phyloP scores from a whole-genome alignment of 2,888 invertebrate species.

The Phorcus lineatus region DNA sequence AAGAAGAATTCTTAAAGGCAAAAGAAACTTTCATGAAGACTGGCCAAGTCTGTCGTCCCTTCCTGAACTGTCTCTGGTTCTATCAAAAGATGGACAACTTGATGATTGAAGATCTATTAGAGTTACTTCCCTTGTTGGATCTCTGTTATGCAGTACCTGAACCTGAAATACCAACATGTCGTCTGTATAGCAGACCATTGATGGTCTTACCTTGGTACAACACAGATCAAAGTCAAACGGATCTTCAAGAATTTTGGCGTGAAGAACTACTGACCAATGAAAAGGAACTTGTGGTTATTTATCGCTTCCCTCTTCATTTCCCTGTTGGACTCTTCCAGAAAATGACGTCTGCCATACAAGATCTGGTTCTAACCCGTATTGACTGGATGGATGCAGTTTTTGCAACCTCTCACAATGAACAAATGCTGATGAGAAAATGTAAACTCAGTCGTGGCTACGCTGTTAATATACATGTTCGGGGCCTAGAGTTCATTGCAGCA shows the following conservation, averaged over 20 bases:
- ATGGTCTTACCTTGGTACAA: constrained; percentile 71
- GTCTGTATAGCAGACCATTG: constrained; percentile 56
- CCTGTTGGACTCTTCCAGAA: constrained; percentile 65
- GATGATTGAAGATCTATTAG: constrained; percentile 58
- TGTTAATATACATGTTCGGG: constrained; percentile 36
- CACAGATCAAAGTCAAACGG: constrained; percentile 39
- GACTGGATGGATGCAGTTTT: constrained; percentile 69
- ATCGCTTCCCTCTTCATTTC: constrained; percentile 54
- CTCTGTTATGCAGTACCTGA: constrained; percentile 71
- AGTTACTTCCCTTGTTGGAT: constrained; percentile 67
- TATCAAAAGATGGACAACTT: constrained; percentile 61
- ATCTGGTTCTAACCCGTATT: constrained; percentile 56
- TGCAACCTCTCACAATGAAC: constrained; percentile 56
- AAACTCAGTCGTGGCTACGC: constrained; percentile 10
- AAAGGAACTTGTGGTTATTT: constrained; percentile 45
- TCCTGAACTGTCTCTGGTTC: constrained; percentile 72
- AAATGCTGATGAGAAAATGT: constrained; percentile 47
- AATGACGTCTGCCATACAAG: constrained; percentile 58
- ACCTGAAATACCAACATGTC: constrained; percentile 58
- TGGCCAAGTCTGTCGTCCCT: constrained; percentile 70
- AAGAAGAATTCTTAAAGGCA: constrained; percentile 62
- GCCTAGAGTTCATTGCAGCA: constrained; percentile 40
- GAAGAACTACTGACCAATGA: constrained; percentile 34
- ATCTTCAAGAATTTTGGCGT: constrained; percentile 57
- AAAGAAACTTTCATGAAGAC: constrained; percentile 56